Percentiles rank a stretch among this genome's conserved stretches.
Evolutionary conservation across 92 coral and sea anemone genomes (phyloP).

Genomic region (Phenganax stokvisi): DNA sequence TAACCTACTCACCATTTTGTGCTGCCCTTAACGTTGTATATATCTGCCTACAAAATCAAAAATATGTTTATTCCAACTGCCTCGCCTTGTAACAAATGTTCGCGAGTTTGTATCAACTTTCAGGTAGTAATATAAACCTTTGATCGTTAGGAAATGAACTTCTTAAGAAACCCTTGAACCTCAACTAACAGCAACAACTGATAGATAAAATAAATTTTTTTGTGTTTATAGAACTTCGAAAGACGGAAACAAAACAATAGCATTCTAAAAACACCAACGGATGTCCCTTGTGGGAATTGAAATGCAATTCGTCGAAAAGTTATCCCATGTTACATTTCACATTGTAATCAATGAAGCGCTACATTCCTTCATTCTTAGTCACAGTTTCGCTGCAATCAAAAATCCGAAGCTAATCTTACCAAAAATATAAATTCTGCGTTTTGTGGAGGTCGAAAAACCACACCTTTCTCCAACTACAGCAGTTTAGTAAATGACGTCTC

Average conservation of each 20-base stretch:
- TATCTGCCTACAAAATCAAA: not conserved
- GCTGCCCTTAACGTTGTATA: not conserved
- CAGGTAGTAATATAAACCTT: not conserved
- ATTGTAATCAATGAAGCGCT: not conserved
- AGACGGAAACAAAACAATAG: not conserved
- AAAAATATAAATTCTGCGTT: not conserved
- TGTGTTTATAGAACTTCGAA: not conserved
- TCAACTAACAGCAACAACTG: not conserved
- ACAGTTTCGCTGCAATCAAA: not conserved
- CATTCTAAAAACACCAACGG: not conserved
- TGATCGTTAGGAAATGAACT: constrained; percentile 12
- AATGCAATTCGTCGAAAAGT: not conserved
- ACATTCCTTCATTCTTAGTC: not conserved
- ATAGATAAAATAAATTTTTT: not conserved
- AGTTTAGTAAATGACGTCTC: not conserved
- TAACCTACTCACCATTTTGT: not conserved
- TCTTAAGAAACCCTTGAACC: not conserved
- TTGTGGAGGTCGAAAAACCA: not conserved
- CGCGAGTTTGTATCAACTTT: no score
- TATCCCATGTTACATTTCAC: constrained; percentile 3
- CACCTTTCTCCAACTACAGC: not conserved
- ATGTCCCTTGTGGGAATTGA: not conserved
- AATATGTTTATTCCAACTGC: not conserved
- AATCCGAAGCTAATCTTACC: not conserved
- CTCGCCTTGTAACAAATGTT: not conserved